Base-by-base conservation (phyloP, 2,888 invertebrate genomes). In the Drosophila fulvimacula region DNA sequence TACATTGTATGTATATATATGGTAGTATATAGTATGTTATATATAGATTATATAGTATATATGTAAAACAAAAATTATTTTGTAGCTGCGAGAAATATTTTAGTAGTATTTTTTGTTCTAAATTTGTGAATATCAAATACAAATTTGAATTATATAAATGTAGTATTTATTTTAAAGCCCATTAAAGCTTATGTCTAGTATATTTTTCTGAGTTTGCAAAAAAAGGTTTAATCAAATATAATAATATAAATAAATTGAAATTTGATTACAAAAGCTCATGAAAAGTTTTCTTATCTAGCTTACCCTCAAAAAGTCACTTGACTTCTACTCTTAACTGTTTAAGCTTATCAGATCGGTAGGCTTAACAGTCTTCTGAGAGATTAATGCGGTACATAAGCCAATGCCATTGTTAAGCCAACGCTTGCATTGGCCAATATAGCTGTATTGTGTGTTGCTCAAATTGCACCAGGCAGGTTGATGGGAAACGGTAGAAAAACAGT, bases 401-500 rank as follows among this genome's bases (percentile, higher is more conserved):
- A 32, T 77, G 57, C 48, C 60, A 63, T 69, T 61, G 34, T 21
- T 11, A 32, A 24, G 32, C n/a, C 39, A 64, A 32, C 42, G 46
- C 41, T 57, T 41, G 56, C 21, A 9, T 24, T 36, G 34, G n/a
- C 17, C 53, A 32, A 44, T 42, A 41, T 49, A 32, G 46, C 42
- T 41, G 42, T 52, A 21, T 39, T 30, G 24, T 38, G 24, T 32
- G 27, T 39, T 41, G 27, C 39, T 48, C 27, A 42, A 56, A 55
- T 34, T 62, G 64, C 67, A 62, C 36, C 58, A 55, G 41, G 38
- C 48, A 63, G 67, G 27, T 49, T 36, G 38, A 57, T 55, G 46
- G 21, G 38, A 49, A 65, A 36, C 21, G 38, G 52, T 27, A 27
- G n/a, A 60, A 32, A 55, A 57, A 53, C 36, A 66, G 36, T 38